Evolutionary conservation across 2,113 vertebrate genomes (phyloP), one percentile per base, ranked within the genome.

Genomic region (Phrynocephalus versicolor): DNA sequence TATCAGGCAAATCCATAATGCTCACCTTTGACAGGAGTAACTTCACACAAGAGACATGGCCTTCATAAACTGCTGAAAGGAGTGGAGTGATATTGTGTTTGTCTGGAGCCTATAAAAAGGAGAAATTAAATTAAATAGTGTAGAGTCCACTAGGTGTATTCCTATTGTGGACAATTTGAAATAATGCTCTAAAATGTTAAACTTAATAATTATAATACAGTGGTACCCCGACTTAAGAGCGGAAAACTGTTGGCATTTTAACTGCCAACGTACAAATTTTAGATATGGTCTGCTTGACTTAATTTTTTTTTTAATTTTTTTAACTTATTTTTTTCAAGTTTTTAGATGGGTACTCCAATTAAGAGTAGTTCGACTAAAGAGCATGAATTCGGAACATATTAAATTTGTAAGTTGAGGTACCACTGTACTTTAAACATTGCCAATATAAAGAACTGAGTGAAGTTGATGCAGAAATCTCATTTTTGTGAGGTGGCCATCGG

Each of bases 1-100:
- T 21, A 57, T 18, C 19, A 79, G 1, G 45, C 51, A 79, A 33
- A 67, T 8, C 72, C 79, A 80, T 57, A 0, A 62, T 57, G 76
- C 96, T 95, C 92, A 99, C 99, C 98, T 98, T 98, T 92, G 98
- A 98, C 91, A 99, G 96, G 95, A 99, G 98, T 92, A 99, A 93
- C 96, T 97, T 98, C 93, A 98, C 99, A 90, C 98, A 98, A 90
- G 94, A 89, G 76, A 96, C 18, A 82, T 99, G 98, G 90, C 96
- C 96, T 95, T 99, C 99, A 8, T 95, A 97, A 94, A 96, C 97
- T 84, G 99, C 98, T 81, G 96, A 96, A 80, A 99, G 94, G 90
- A 99, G 97, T 57, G 99, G 98, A 88, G 98, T 98, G 75, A 98
- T 95, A 72, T 97, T 97, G 74, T 99, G 97, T 94, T 98, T 99